Percentiles rank a stretch among this genome's conserved stretches.
Evolutionary conservation across 2,113 vertebrate genomes (phyloP).

Genomic region (Recurvirostra avosetta): DNA sequence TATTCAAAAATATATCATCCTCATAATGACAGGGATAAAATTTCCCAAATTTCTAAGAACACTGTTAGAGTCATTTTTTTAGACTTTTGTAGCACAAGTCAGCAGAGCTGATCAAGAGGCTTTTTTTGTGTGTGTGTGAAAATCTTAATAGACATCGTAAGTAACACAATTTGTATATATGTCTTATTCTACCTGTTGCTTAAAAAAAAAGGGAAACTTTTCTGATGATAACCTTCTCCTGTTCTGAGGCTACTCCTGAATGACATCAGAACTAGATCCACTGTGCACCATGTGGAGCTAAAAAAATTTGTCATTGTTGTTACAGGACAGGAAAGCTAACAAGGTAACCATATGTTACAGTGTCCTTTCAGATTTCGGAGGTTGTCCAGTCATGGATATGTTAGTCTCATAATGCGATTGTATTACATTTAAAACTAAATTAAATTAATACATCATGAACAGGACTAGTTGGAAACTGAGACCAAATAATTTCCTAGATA

Average conservation of each 20-base stretch:
- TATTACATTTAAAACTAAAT: background rate
- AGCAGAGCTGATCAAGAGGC: background rate
- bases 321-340: background rate
- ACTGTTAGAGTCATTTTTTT: background rate
- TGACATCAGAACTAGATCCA: background rate
- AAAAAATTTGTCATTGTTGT: background rate
- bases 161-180: too few relatives aligned
- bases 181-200: background rate
- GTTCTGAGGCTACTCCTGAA: background rate
- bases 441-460: background rate
- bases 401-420: background rate
- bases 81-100: background rate
- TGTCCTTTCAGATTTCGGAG: background rate
- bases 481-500: background rate
- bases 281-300: accelerated
- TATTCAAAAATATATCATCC: background rate
- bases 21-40: background rate
- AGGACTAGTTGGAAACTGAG: background rate
- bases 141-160: background rate
- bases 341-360: background rate
- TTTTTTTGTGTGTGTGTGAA: background rate
- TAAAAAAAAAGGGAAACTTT: background rate
- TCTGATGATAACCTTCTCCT: accelerated
- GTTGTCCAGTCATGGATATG: background rate
- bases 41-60: background rate